Base-by-base conservation (phyloP, 2,888 invertebrate genomes). In the Drosophila rubida region DNA sequence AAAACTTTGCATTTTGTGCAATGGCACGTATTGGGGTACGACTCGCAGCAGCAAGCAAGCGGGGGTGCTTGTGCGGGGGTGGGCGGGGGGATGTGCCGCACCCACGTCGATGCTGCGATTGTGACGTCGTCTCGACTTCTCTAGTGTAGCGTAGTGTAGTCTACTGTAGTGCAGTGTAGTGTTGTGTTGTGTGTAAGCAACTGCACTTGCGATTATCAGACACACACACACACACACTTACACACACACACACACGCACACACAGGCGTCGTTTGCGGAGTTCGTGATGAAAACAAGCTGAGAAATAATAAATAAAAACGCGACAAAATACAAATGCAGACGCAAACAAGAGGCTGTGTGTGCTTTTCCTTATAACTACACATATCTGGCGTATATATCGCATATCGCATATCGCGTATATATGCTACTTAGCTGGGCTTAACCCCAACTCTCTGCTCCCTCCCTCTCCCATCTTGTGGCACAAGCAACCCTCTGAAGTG, bases 1-100 rank as follows among this genome's bases (percentile, higher is more conserved):
- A 75, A 75, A 75, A 75, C 78, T 69, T 78, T 73, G 62, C 69
- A 78, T 78, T 76, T 78, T 66, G 74, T 76, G 75, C 78, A 78
- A 58, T 54, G 69, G 50, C 75, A 76, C 75, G 78, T 78, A 50
- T 73, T 69, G 69, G 37, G 61, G 46, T 69, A 59, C 58, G 64
- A 37, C 13, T 9, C 42, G 25, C 39, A 22, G 19, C 19, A 32
- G 45, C 25, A 32, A 3, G 4, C 30, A 3, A 42, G 0, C 0
- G 9, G 1, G 19, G 19, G 19, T 19, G 3, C 2, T 19, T 19
- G 19, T 19, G 19, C 3, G 11, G 27, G 13, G 9, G 16, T n/a
- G 1, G 11, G 14, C 8, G 16, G 22, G 1, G 37, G 4, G 9
- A 53, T 32, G 7, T 7, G 50, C 45, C 64, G 75, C 76, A 70